Conservation (phyloP, 2,113 vertebrate species). For the Halichoerus grypus region DNA sequence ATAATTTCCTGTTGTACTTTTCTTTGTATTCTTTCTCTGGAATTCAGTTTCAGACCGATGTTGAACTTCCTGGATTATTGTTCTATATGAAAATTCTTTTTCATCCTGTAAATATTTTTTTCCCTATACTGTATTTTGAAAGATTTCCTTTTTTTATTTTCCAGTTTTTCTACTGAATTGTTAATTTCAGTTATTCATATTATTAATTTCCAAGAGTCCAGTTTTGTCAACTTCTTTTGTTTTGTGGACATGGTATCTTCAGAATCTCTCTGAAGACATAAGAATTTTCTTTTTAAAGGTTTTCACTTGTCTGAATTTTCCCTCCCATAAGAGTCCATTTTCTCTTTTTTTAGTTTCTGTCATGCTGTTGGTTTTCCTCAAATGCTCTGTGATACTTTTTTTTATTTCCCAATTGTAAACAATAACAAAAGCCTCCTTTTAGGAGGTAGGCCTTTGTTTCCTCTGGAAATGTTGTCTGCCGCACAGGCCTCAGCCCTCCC, state of each 20-base stretch:
- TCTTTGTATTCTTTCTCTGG: neutral
- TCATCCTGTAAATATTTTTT: neutral
- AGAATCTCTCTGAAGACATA: conserved; percentile 16
- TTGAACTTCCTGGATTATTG: conserved; percentile 23
- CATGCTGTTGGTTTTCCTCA: conserved; percentile 32
- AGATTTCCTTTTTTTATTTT: conserved; percentile 38
- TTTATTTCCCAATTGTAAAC: neutral
- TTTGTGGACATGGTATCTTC: neutral
- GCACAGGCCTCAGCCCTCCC: neutral
- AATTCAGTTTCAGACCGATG: neutral
- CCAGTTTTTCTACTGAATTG: neutral
- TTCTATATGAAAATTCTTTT: neutral
- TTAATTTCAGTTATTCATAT: conserved; percentile 4
- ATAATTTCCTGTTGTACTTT: neutral
- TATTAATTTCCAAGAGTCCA: conserved; percentile 13
- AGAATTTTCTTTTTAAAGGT: neutral
- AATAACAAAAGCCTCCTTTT: neutral
- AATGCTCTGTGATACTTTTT: neutral
- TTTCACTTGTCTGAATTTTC: neutral
- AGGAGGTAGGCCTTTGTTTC: neutral
- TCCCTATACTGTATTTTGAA: neutral
- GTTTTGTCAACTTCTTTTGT: conserved; percentile 33
- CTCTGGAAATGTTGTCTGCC: neutral
- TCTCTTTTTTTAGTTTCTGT: neutral
- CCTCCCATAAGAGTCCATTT: neutral